Base-by-base conservation (phyloP, 2,113 vertebrate species). In the Elaphurus davidianus region DNA sequence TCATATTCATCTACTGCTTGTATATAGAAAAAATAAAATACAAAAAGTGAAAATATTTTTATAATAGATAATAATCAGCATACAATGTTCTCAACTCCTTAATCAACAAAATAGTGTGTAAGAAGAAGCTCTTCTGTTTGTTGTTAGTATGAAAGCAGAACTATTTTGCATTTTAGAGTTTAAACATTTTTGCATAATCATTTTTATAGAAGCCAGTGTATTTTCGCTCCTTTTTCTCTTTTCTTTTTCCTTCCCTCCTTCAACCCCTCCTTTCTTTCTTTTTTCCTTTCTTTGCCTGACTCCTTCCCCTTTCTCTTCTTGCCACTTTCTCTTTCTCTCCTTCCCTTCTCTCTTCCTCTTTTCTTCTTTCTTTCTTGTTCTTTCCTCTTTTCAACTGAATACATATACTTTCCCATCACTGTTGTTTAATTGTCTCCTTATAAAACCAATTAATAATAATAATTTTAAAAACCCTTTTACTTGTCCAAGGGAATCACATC, bases 301-400 rank as follows among this genome's bases (percentile, higher is more conserved):
- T 36, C 5, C 6, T 54, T 17, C 3, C 28, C 2, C 55, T 45
- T 23, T 30, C 19, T 25, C 25, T 1, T 19, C 28, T 33, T 47
- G 15, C 9, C 6, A 21, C 30, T 27, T 54, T 52, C 16, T 60
- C 8, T 43, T 8, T 2, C 16, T 8, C 28, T 23, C 2, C 2
- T 3, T 17, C 7, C 27, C 8, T 79, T 15, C 11, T 23, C 33
- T 1, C 8, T 10, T 7, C 0, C 43, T 3, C 1, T 6, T 36
- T 0, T 47, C 6, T 36, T 15, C 43, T 15, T 19, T 23, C 6
- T 13, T 9, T 19, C 59, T 12, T 4, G 23, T 3, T 25, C 3
- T 19, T 12, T 28, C 2, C 16, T 15, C n/a, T 57, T 13, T 8
- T 67, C 2, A 52, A 71, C 5, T 14, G 47, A 30, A 33, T 52